These are phyloP conservation scores for Leucozona laternaria DNA, from an alignment of 2,888 invertebrate genomes.

Conservation along the genomic window DNA sequence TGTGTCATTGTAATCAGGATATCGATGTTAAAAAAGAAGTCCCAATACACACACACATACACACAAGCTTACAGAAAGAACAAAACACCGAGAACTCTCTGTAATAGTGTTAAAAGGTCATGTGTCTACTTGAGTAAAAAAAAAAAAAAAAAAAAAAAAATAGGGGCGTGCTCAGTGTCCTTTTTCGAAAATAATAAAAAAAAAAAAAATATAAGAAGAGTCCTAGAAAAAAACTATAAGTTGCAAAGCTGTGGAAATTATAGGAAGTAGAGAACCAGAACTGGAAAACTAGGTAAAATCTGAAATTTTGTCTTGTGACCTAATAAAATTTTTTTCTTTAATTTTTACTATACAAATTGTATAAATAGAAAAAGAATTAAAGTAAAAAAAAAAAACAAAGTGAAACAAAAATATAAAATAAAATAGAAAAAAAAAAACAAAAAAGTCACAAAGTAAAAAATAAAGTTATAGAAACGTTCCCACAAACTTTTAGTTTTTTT, in stretches of 20 bases:
- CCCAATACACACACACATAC: neutral
- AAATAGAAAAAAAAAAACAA: conserved; percentile 10
- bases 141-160: conserved; percentile 30
- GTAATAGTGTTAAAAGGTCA: conserved; percentile 68
- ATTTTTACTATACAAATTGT: neutral
- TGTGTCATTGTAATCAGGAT: conserved; percentile 37
- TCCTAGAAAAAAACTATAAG: conserved; percentile 32
- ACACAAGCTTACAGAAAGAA: conserved; percentile 18
- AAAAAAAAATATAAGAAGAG: conserved; percentile 30
- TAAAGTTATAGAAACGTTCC: conserved; percentile 71
- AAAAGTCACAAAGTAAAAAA: conserved; percentile 25
- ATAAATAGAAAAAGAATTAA: neutral
- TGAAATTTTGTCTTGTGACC: conserved; percentile 47
- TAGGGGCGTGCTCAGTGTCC: conserved; percentile 51
- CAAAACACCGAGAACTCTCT: conserved; percentile 8
- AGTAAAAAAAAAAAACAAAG: conserved; percentile 1
- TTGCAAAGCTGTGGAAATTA: neutral
- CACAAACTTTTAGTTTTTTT: conserved; percentile 57
- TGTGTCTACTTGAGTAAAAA: conserved; percentile 51
- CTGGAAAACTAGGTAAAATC: conserved; percentile 31
- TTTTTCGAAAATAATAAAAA: conserved; percentile 33
- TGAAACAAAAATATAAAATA: conserved; percentile 5
- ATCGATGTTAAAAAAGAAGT: conserved; percentile 19
- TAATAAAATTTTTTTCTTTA: conserved; percentile 36
- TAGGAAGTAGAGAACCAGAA: conserved; percentile 10